phyloP scores from a whole-genome alignment of 2,113 vertebrate species.

The Piaya cayana region DNA sequence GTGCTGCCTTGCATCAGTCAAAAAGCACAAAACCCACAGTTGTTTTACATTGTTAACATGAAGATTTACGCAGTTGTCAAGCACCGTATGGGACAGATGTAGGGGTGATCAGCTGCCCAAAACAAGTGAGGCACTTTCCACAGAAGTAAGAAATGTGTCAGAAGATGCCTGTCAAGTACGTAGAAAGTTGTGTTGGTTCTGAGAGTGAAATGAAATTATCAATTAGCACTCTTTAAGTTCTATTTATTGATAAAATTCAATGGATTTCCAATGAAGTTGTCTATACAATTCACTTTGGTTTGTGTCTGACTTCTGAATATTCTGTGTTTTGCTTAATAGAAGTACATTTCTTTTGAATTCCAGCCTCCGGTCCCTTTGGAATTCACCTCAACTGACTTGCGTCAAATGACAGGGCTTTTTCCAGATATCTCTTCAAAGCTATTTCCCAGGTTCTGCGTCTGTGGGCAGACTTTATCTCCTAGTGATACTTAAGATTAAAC shows the following conservation, averaged over 20 bases:
- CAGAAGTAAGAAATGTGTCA: neutral
- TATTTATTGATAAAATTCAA: neutral
- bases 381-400: neutral
- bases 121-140: neutral
- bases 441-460: conserved; percentile 14
- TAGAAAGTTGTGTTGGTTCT: neutral
- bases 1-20: neutral
- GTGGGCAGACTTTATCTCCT: conserved; percentile 7
- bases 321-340: neutral
- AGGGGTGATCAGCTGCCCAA: neutral
- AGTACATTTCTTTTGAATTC: conserved; percentile 22
- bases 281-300: neutral
- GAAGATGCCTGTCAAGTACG: neutral
- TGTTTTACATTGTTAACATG: neutral
- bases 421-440: neutral
- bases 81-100: neutral
- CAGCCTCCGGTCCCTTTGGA: conserved; percentile 27
- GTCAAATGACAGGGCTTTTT: conserved; percentile 18
- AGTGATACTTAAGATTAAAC: neutral
- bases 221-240: neutral
- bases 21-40: neutral
- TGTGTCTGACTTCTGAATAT: neutral
- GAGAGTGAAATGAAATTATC: neutral
- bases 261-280: neutral
- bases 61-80: neutral